Evolutionary conservation across 2,888 invertebrate species (phyloP).

Genomic region (Resseliella maxima): DNA sequence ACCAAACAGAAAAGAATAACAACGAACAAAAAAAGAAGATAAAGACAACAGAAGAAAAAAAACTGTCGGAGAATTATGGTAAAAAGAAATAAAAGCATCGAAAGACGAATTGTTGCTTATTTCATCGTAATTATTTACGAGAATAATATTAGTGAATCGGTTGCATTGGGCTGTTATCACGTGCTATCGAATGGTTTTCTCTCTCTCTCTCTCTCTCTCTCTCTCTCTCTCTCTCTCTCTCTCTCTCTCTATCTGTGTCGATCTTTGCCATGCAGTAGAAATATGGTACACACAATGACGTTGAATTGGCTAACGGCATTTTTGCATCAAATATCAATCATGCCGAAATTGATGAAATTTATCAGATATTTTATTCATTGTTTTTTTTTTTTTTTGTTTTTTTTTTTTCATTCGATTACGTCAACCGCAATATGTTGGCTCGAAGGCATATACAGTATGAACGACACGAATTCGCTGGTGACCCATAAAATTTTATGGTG

Average conservation of each 20-base stretch:
- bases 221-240: too few species aligned
- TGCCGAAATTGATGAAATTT: neutral
- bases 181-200: neutral
- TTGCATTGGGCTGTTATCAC: constrained; percentile 23
- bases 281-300: neutral
- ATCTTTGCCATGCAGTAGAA: neutral
- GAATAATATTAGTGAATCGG: neutral
- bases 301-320: neutral
- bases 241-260: neutral
- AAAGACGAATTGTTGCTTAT: neutral
- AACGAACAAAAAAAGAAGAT: neutral
- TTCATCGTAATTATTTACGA: neutral
- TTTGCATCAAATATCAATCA: constrained; percentile 1
- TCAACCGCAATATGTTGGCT: neutral
- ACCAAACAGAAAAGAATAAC: neutral
- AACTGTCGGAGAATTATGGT: neutral
- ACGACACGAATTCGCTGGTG: neutral
- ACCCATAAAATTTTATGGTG: constrained; percentile 44
- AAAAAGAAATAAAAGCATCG: neutral
- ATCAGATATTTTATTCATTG: constrained; percentile 44
- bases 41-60: neutral
- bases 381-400: neutral
- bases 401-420: neutral
- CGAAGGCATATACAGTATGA: neutral
- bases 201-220: too few species aligned